These are phyloP conservation scores for Rhinoptilus africanus DNA, from an alignment of 2,113 vertebrate genomes.

Conservation along the genomic window DNA sequence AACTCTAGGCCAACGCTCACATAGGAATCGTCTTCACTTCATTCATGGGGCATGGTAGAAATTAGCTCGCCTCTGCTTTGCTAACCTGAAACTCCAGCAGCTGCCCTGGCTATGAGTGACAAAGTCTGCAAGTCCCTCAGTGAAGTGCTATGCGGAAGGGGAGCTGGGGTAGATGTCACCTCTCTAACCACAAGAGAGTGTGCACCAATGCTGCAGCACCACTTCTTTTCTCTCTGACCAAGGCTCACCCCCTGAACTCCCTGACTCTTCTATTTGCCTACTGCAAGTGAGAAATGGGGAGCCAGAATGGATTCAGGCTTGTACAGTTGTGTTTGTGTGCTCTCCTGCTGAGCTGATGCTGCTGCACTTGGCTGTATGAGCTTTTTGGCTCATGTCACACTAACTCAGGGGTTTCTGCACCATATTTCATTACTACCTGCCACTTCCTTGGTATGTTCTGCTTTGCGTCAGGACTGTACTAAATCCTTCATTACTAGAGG, in stretches of 20 bases:
- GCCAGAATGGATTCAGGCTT: background rate
- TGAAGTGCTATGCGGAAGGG: background rate
- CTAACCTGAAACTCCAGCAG: background rate
- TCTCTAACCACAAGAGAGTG: accelerated
- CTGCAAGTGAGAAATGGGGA: background rate
- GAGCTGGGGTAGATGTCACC: background rate
- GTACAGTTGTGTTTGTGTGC: accelerated
- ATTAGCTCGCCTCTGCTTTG: background rate
- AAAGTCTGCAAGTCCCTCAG: background rate
- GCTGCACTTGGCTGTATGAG: background rate
- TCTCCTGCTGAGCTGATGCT: background rate
- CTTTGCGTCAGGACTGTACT: background rate
- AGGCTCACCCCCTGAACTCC: background rate
- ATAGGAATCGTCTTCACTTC: background rate
- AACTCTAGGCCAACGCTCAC: background rate
- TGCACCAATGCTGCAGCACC: background rate
- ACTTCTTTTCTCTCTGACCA: background rate
- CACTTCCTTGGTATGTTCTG: background rate
- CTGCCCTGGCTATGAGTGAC: background rate
- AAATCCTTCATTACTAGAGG: background rate
- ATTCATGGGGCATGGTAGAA: background rate
- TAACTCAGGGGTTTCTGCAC: background rate
- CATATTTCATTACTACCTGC: background rate
- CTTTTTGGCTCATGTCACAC: background rate
- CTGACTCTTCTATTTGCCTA: background rate